Evolutionary conservation across 2,888 invertebrate species (phyloP), one percentile per base, ranked within the genome.

Genomic region (Graphium colonna): DNA sequence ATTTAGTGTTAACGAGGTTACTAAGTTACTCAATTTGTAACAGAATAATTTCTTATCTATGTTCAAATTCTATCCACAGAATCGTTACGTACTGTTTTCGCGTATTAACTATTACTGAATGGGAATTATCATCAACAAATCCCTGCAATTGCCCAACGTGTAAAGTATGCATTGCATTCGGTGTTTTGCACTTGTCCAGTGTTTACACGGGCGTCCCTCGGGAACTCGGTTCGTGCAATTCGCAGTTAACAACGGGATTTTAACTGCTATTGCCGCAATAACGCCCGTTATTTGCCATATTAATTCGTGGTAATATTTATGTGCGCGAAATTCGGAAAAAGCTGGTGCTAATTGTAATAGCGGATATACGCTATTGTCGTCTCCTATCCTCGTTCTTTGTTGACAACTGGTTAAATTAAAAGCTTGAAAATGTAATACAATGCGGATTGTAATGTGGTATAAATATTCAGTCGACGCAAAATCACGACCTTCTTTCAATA

Each of bases 161-260:
- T 31, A 16, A 7, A 39, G 3, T 3, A 9, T 10, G 9, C 39
- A 21, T 21, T 21, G 21, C 5, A 21, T 21, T n/a, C 21, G 21
- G 21, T 5, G 21, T 5, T 21, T 21, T 39, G 39, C 39, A 31
- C 31, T 10, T 36, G 21, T 13, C n/a, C 36, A n/a, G n/a, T 36
- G 12, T 36, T 45, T 17, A 26, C 17, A 38, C 21, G 21, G 39
- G 21, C 7, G 26, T 49, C 49, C 49, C 40, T 10, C 33, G 49
- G 31, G 49, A 33, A 26, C 10, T 13, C 31, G 49, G 3, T n/a
- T 40, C 21, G 2, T 5, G 21, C 21, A 21, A 21, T 5, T 21
- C 21, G 49, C 15, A 26, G 40, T 41, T 48, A 40, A 48, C 39
- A 39, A 26, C 40, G 17, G 16, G 40, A 36, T 48, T 48, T 31